Evolutionary conservation across 2,888 invertebrate species (phyloP).

Genomic region (Tetropium fuscum): DNA sequence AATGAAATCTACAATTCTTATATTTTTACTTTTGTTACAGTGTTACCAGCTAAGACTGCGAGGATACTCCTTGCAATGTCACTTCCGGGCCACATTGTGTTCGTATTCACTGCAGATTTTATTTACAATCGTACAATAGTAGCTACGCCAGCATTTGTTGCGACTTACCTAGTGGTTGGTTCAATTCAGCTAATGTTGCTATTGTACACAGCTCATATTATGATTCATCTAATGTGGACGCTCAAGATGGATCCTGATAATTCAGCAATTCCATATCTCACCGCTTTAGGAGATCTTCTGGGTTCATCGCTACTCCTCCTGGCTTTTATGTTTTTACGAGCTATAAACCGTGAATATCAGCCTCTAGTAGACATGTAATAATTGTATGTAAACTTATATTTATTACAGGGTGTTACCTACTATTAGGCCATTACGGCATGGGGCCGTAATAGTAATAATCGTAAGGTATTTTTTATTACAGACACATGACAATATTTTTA

Average conservation of each 20-base stretch:
- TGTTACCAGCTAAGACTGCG: slow-evolving; percentile 85
- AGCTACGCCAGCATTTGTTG: slow-evolving; percentile 80
- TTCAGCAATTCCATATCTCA: slow-evolving; percentile 93
- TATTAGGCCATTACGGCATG: no score
- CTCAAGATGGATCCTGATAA: slow-evolving; percentile 93
- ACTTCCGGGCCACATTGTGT: slow-evolving; percentile 86
- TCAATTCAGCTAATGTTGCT: slow-evolving; percentile 83
- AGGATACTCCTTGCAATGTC: slow-evolving; percentile 86
- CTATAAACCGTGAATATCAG: slow-evolving; percentile 63
- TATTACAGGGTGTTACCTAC: no score
- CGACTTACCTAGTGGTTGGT: slow-evolving; percentile 84
- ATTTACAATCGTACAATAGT: slow-evolving; percentile 74
- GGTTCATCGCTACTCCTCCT: slow-evolving; percentile 84
- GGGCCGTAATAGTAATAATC: no score
- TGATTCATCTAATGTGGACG: slow-evolving; percentile 92
- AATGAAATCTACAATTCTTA: no score
- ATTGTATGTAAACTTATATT: no score
- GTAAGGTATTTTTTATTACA: no score
- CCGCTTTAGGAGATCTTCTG: slow-evolving; percentile 91
- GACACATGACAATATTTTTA: no score
- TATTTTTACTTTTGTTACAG: slow-evolving; percentile 68
- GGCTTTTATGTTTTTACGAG: slow-evolving; percentile 76
- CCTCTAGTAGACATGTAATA: no score
- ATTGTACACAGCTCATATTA: slow-evolving; percentile 85
- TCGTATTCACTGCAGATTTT: slow-evolving; percentile 83